Conservation (phyloP, 2,888 invertebrate species). For the Platycheirus albimanus region DNA sequence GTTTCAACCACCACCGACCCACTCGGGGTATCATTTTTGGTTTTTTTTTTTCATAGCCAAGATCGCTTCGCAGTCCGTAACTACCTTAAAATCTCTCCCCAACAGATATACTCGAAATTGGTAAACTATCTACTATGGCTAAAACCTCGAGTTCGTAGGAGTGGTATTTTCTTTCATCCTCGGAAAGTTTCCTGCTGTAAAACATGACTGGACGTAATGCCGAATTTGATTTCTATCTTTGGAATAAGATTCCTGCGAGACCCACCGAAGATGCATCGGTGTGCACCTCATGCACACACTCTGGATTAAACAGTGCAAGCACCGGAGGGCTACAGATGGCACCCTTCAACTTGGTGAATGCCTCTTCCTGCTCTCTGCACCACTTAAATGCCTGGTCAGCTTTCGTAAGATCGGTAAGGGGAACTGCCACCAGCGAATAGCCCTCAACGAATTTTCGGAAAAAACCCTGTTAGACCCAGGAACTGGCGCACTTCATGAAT, state of each 20-base stretch:
- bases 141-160: conserved; percentile 33
- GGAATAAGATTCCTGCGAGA: too few relatives aligned
- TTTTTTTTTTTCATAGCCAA: conserved; percentile 30
- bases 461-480: conserved; percentile 18
- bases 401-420: too few relatives aligned
- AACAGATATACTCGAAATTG: not conserved
- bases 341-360: not conserved
- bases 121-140: conserved; percentile 26
- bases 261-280: too few relatives aligned
- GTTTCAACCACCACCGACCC: conserved; percentile 16
- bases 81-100: not conserved
- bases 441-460: conserved; percentile 12
- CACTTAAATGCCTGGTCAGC: not conserved
- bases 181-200: conserved; percentile 6
- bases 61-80: conserved; percentile 32
- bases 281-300: too few relatives aligned
- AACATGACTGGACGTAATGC: not conserved
- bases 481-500: too few relatives aligned
- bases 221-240: not conserved
- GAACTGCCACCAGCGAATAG: too few relatives aligned
- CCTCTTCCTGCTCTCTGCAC: not conserved
- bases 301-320: conserved; percentile 1
- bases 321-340: conserved; percentile 14
- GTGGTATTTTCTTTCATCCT: conserved; percentile 24
- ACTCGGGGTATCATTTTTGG: conserved; percentile 4